Conservation (phyloP, 2,888 invertebrate genomes). For the Cactoblastis cactorum region DNA sequence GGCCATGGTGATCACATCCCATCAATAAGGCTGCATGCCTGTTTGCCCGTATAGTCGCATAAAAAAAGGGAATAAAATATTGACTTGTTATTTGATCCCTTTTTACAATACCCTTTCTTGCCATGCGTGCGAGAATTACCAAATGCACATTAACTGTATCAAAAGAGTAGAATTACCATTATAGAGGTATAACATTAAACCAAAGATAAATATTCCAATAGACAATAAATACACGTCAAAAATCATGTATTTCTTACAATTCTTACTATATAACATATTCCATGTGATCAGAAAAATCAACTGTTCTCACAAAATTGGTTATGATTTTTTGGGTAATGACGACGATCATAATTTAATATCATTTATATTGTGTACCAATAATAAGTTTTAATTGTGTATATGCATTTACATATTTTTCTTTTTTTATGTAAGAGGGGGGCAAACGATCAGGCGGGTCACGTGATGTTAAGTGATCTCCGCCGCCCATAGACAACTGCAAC, state of each 20-base stretch:
- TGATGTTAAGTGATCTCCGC: too few species aligned
- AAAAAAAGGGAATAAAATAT: not conserved
- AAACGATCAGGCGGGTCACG: too few species aligned
- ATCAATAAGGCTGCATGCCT: not conserved
- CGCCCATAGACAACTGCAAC: too few species aligned
- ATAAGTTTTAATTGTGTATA: too few species aligned
- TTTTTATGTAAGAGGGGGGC: too few species aligned
- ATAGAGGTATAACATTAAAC: slow-evolving; percentile 6
- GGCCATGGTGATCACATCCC: too few species aligned
- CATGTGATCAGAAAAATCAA: too few species aligned
- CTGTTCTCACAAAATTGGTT: too few species aligned
- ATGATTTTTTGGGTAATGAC: too few species aligned
- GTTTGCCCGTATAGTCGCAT: not conserved
- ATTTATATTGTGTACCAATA: too few species aligned
- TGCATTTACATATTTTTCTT: too few species aligned
- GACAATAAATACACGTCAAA: not conserved
- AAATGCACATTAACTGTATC: slow-evolving; percentile 8
- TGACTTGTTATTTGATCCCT: not conserved
- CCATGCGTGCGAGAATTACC: slow-evolving; percentile 3
- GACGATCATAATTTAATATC: too few species aligned
- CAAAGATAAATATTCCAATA: not conserved
- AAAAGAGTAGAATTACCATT: slow-evolving; percentile 5
- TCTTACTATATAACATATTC: not conserved
- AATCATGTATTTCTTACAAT: not conserved
- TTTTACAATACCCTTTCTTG: not conserved